Evolutionary conservation across 1,140 invertebrate species (phyloP).

Genomic region (Aculops lycopersici): DNA sequence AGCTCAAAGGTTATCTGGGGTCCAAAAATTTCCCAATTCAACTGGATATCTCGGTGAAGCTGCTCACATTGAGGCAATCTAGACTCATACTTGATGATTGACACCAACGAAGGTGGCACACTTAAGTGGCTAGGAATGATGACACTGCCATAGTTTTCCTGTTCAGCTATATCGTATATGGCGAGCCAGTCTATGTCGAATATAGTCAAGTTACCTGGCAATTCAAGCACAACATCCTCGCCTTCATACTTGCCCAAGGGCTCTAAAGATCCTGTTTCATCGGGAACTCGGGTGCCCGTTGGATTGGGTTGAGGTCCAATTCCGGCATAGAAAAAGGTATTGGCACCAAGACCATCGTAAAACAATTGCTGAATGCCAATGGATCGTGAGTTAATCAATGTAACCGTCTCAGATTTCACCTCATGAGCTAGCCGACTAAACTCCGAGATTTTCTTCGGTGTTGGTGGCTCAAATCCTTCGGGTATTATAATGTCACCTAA

Average conservation of each 20-base stretch:
- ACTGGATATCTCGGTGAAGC: constrained; percentile 12
- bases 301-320: constrained; percentile 41
- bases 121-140: constrained; percentile 46
- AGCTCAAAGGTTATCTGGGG: constrained; percentile 13
- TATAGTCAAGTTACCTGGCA: constrained; percentile 47
- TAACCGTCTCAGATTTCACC: constrained; percentile 55
- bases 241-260: constrained; percentile 46
- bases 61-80: constrained; percentile 14
- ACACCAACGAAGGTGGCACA: constrained; percentile 29
- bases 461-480: constrained; percentile 59
- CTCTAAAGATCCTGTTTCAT: constrained; percentile 41
- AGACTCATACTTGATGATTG: constrained; percentile 10
- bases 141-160: constrained; percentile 61
- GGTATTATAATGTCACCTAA: constrained; percentile 66
- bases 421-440: constrained; percentile 42
- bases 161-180: constrained; percentile 39
- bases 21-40: constrained; percentile 15
- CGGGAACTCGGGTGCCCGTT: constrained; percentile 47
- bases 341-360: constrained; percentile 35
- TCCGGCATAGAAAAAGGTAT: constrained; percentile 72
- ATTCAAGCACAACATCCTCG: constrained; percentile 50
- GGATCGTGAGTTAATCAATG: constrained; percentile 57
- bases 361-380: constrained; percentile 69
- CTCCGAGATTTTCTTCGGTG: constrained; percentile 31
- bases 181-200: constrained; percentile 71